Conservation (phyloP, 2,113 vertebrate genomes). For the Coptodon rendalli region DNA sequence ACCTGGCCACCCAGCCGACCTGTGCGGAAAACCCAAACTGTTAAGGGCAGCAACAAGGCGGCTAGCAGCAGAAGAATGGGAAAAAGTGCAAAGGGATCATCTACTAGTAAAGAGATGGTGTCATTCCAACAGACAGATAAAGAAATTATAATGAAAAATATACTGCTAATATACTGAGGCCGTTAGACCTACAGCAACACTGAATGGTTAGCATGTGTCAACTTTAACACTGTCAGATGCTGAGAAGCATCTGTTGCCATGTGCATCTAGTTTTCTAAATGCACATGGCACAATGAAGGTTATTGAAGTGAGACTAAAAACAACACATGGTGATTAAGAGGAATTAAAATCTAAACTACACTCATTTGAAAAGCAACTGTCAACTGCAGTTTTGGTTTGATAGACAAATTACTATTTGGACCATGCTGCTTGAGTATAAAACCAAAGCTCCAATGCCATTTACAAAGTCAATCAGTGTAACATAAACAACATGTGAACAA, state of each 20-base stretch:
- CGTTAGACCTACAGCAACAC: background rate
- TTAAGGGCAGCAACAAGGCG: background rate
- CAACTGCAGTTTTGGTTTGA: background rate
- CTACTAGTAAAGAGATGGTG: background rate
- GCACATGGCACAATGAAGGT: background rate
- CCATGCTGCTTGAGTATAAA: background rate
- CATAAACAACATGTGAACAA: slow-evolving; percentile 21
- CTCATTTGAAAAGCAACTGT: background rate
- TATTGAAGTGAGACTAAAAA: background rate
- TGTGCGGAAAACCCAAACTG: background rate
- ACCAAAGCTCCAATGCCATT: background rate
- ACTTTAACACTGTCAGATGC: background rate
- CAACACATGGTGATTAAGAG: background rate
- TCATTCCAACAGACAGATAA: background rate
- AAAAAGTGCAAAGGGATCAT: background rate
- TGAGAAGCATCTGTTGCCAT: background rate
- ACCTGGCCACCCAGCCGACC: background rate
- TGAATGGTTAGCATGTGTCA: background rate
- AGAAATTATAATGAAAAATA: background rate
- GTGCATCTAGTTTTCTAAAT: background rate
- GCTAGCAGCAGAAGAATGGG: background rate
- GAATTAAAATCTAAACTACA: background rate
- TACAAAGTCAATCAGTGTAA: slow-evolving; percentile 5
- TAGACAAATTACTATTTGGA: background rate
- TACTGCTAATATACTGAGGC: background rate